Conservation (phyloP, 2,113 vertebrate genomes). For the Thryonomys swinderianus region DNA sequence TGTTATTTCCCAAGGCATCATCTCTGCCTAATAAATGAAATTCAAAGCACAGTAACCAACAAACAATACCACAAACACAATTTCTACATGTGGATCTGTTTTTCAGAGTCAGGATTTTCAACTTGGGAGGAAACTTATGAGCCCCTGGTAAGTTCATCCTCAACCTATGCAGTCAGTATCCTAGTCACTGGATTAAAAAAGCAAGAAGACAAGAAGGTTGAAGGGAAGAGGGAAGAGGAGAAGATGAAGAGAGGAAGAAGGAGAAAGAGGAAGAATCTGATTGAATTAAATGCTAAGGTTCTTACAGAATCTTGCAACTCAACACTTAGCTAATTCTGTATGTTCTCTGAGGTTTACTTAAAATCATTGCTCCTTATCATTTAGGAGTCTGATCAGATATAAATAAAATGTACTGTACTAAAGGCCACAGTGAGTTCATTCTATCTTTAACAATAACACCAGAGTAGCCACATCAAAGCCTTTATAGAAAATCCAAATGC, state of each 20-base stretch:
- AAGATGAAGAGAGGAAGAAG: too few species aligned
- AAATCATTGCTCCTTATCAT: not conserved
- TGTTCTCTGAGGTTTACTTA: not conserved
- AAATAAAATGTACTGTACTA: not conserved
- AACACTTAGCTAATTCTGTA: not conserved
- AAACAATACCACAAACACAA: not conserved
- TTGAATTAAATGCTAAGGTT: not conserved
- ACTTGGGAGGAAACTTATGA: not conserved
- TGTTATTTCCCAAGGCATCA: not conserved
- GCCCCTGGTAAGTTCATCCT: not conserved
- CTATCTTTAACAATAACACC: not conserved
- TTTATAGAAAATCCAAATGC: not conserved
- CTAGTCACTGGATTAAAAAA: not conserved
- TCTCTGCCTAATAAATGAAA: not conserved
- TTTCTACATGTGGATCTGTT: not conserved
- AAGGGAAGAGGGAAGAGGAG: not conserved
- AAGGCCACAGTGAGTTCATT: not conserved
- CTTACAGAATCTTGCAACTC: not conserved
- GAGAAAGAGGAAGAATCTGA: not conserved
- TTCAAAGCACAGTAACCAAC: not conserved
- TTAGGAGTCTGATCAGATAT: not conserved
- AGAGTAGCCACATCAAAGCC: not conserved
- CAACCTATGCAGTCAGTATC: not conserved
- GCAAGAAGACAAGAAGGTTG: not conserved
- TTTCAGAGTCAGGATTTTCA: not conserved